These are phyloP conservation scores for Monodelphis domestica DNA, from an alignment of 2,797 vertebrate species.

Conservation along the genomic window DNA sequence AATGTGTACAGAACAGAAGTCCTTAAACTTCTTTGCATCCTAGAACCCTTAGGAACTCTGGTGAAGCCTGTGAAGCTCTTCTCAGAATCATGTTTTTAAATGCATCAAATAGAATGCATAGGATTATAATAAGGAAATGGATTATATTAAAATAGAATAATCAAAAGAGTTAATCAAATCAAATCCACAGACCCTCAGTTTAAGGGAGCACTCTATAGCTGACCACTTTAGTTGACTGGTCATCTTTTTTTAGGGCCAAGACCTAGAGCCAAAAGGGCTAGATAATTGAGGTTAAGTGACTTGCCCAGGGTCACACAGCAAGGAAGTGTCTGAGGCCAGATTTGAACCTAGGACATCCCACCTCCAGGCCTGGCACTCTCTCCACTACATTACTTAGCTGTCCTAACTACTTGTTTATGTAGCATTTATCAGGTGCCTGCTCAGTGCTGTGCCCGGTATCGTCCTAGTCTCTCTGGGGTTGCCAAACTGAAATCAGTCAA, in stretches of 20 bases:
- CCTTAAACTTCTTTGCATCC: neutral
- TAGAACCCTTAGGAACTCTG: neutral
- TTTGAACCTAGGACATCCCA: too few relatives aligned
- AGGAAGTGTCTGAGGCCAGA: too few relatives aligned
- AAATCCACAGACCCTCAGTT: neutral
- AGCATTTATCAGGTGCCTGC: neutral
- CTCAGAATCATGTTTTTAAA: neutral
- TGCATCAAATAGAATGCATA: neutral
- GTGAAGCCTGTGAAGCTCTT: neutral
- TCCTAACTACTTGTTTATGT: neutral
- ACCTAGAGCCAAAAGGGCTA: too few relatives aligned
- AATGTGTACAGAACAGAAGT: neutral
- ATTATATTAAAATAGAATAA: neutral
- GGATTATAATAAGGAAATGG: neutral
- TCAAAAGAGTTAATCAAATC: neutral
- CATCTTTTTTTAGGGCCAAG: too few relatives aligned
- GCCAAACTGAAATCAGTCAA: neutral
- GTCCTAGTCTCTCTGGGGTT: neutral
- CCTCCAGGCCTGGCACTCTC: too few relatives aligned
- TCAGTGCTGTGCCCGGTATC: neutral
- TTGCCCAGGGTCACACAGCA: too few relatives aligned
- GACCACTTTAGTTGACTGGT: too few relatives aligned
- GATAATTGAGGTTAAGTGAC: too few relatives aligned
- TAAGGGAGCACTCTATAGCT: neutral
- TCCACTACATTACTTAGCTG: too few relatives aligned